Conservation (phyloP, 2,888 invertebrate genomes). For the Nemurella pictetii region DNA sequence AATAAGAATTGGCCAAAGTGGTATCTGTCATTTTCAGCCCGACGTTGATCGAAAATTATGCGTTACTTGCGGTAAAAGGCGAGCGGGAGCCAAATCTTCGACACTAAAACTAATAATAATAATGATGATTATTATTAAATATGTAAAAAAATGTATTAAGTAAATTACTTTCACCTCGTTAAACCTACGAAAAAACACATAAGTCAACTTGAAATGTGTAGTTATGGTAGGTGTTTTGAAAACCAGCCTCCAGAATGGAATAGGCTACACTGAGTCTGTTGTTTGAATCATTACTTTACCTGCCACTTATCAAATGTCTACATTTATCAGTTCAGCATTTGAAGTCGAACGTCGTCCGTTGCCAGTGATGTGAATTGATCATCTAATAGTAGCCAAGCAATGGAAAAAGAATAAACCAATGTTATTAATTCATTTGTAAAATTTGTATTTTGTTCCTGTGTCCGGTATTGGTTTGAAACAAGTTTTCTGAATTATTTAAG, state of each 20-base stretch:
- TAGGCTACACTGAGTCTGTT: slow-evolving; percentile 4
- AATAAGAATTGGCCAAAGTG: neutral
- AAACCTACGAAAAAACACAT: slow-evolving; percentile 40
- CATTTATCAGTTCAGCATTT: slow-evolving; percentile 29
- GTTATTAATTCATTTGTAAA: slow-evolving; percentile 19
- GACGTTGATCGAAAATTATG: neutral
- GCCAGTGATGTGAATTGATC: slow-evolving; percentile 17
- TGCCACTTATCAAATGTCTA: slow-evolving; percentile 30
- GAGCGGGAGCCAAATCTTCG: slow-evolving; percentile 36
- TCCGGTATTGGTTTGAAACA: neutral
- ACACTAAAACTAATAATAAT: neutral
- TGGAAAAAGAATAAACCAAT: slow-evolving; percentile 31
- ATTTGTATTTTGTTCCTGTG: neutral
- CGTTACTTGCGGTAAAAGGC: slow-evolving; percentile 25
- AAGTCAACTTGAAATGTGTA: slow-evolving; percentile 34
- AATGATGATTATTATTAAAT: neutral
- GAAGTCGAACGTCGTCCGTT: slow-evolving; percentile 20
- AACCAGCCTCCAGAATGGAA: slow-evolving; percentile 43
- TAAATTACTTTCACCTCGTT: slow-evolving; percentile 18
- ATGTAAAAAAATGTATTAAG: neutral
- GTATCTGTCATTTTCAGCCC: neutral
- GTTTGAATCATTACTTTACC: slow-evolving; percentile 25
- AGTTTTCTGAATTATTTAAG: neutral
- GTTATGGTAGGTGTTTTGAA: slow-evolving; percentile 20
- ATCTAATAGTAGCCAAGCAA: slow-evolving; percentile 32